phyloP scores from a whole-genome alignment of 2,113 vertebrate species.

The Indicator indicator region DNA sequence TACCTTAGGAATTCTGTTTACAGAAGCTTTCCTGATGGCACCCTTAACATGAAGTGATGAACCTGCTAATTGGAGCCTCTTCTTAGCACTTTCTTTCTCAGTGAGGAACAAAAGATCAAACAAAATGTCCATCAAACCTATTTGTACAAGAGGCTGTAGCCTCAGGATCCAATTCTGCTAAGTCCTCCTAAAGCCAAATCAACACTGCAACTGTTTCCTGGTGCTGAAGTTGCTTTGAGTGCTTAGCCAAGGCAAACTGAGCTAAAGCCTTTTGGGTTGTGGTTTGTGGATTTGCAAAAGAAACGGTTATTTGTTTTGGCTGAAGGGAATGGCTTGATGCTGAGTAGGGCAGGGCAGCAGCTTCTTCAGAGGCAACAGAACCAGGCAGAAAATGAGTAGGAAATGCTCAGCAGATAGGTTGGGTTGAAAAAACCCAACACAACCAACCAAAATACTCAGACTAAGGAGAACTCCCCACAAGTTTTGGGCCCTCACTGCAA shows the following conservation, averaged over 20 bases:
- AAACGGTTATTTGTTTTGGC: conserved; percentile 2
- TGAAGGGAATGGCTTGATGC: background rate
- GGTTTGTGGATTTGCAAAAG: background rate
- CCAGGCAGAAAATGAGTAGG: background rate
- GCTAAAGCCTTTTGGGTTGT: background rate
- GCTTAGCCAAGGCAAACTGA: background rate
- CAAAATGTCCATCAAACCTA: no score
- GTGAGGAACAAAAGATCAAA: no score
- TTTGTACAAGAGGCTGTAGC: no score
- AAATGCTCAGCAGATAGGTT: background rate
- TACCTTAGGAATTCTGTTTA: background rate
- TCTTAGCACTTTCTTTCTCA: background rate
- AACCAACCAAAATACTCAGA: no score
- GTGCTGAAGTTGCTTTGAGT: background rate
- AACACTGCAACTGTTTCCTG: background rate
- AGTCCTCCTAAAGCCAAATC: background rate
- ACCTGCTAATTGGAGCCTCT: background rate
- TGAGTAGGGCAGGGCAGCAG: background rate
- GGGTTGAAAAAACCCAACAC: background rate
- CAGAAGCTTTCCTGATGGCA: background rate
- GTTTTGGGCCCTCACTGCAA: no score
- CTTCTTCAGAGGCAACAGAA: background rate
- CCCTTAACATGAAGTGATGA: background rate
- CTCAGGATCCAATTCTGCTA: background rate
- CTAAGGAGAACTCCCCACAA: no score